Percentiles rank a stretch among this genome's conserved stretches.
These are phyloP conservation scores for Hylaeus volcanicus DNA, from an alignment of 1,140 invertebrate genomes.

Conservation along the genomic window DNA sequence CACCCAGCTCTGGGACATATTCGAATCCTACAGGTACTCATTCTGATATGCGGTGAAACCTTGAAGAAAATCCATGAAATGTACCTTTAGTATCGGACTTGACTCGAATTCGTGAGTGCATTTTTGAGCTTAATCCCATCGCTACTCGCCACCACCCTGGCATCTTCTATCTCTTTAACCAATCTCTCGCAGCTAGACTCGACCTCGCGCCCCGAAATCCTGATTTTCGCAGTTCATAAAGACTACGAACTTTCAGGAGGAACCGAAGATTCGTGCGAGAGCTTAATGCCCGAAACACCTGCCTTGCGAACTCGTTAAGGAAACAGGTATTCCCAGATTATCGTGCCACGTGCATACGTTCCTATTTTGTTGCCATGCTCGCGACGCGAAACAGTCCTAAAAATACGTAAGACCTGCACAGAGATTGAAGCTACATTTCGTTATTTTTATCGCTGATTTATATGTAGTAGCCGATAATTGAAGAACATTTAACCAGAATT, in stretches of 20 bases:
- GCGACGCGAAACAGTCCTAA: not conserved
- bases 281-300: not conserved
- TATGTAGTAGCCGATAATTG: too few relatives aligned
- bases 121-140: too few relatives aligned
- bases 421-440: not conserved
- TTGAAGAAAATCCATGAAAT: too few relatives aligned
- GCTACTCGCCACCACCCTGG: not conserved
- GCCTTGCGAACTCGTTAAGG: not conserved
- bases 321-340: not conserved
- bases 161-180: not conserved
- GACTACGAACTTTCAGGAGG: not conserved
- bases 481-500: too few relatives aligned
- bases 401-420: not conserved
- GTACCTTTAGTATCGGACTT: too few relatives aligned
- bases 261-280: slow-evolving; percentile 9
- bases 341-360: not conserved
- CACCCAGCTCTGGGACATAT: too few relatives aligned
- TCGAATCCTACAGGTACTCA: too few relatives aligned
- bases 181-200: not conserved
- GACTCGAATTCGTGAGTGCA: too few relatives aligned
- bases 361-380: not conserved
- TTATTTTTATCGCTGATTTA: not conserved
- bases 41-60: too few relatives aligned
- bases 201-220: not conserved
- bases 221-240: slow-evolving; percentile 15